Conservation (phyloP, 2,797 vertebrate species). For the Ptychobarbus kaznakovi region DNA sequence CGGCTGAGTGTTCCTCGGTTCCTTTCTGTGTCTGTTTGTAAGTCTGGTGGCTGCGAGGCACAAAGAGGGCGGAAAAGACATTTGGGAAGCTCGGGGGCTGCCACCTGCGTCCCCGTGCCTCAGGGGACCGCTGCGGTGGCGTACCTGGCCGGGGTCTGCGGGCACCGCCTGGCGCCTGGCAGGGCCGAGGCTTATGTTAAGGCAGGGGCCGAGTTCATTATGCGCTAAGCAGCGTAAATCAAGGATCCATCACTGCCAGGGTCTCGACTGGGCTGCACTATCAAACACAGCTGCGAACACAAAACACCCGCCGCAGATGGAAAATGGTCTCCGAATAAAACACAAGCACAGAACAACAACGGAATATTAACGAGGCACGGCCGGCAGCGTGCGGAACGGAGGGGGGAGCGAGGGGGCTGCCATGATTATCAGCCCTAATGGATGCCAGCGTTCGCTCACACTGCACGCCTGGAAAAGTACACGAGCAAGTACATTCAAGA, state of each 20-base stretch:
- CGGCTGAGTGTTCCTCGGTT: slow-evolving; percentile 54
- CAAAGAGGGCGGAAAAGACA: slow-evolving; percentile 74
- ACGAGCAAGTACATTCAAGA: slow-evolving; percentile 38
- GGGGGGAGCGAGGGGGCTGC: slow-evolving; percentile 65
- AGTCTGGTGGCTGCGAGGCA: slow-evolving; percentile 55
- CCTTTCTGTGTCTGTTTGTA: slow-evolving; percentile 36
- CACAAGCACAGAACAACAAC: slow-evolving; percentile 78
- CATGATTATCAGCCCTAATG: slow-evolving; percentile 68
- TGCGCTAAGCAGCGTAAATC: slow-evolving; percentile 83
- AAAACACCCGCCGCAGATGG: slow-evolving; percentile 83
- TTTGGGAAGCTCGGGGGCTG: slow-evolving; percentile 73
- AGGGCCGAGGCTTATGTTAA: slow-evolving; percentile 48
- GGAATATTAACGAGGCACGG: slow-evolving; percentile 85
- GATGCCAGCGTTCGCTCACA: slow-evolving; percentile 57
- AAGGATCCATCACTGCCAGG: slow-evolving; percentile 83
- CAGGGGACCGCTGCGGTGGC: slow-evolving; percentile 44
- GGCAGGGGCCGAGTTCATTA: slow-evolving; percentile 79
- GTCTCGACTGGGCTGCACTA: slow-evolving; percentile 78
- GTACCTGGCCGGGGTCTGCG: slow-evolving; percentile 67
- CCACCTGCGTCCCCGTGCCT: slow-evolving; percentile 77
- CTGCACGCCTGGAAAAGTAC: slow-evolving; percentile 46
- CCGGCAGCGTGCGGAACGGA: slow-evolving; percentile 61
- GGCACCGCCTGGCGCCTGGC: slow-evolving; percentile 51
- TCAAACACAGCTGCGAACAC: slow-evolving; percentile 90
- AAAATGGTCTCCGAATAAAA: slow-evolving; percentile 83